phyloP scores from a whole-genome alignment of 2,113 vertebrate species.

The Megaleporinus macrocephalus region DNA sequence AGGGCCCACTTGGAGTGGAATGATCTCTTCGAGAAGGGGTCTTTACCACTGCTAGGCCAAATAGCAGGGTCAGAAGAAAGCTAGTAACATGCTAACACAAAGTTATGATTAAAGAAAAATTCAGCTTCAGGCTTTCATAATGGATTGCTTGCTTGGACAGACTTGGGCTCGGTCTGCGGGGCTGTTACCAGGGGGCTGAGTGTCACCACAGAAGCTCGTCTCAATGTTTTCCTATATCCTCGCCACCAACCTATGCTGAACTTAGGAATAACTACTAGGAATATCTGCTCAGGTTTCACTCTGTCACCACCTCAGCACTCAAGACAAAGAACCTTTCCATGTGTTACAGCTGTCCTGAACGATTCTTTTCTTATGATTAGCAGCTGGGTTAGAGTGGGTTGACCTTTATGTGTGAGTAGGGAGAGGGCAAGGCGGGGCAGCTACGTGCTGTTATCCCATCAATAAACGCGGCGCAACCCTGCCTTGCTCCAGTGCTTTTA shows the following conservation, averaged over 20 bases:
- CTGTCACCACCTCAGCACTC: not conserved
- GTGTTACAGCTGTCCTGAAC: not conserved
- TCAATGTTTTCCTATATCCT: not conserved
- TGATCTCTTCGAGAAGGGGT: not conserved
- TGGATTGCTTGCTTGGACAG: not conserved
- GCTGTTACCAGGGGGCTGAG: not conserved
- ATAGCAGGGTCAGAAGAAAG: not conserved
- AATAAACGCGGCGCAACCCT: constrained; percentile 22
- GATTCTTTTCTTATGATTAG: not conserved
- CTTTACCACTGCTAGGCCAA: not conserved
- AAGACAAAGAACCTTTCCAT: constrained; percentile 6
- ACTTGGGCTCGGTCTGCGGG: not conserved
- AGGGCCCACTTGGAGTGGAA: not conserved
- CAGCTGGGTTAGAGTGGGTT: constrained; percentile 10
- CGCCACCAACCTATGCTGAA: not conserved
- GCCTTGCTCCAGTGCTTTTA: constrained; percentile 29
- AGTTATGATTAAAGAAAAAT: not conserved
- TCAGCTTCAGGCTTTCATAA: not conserved
- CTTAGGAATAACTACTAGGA: not conserved
- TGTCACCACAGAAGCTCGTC: no score
- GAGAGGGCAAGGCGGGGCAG: constrained; percentile 32
- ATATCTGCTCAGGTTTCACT: not conserved
- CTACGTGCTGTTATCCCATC: constrained; percentile 35
- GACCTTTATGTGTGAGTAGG: constrained; percentile 29
- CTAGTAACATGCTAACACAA: not conserved